These are phyloP conservation scores for Drymodes brunneopygia DNA, from an alignment of 2,113 vertebrate species.

Conservation along the genomic window DNA sequence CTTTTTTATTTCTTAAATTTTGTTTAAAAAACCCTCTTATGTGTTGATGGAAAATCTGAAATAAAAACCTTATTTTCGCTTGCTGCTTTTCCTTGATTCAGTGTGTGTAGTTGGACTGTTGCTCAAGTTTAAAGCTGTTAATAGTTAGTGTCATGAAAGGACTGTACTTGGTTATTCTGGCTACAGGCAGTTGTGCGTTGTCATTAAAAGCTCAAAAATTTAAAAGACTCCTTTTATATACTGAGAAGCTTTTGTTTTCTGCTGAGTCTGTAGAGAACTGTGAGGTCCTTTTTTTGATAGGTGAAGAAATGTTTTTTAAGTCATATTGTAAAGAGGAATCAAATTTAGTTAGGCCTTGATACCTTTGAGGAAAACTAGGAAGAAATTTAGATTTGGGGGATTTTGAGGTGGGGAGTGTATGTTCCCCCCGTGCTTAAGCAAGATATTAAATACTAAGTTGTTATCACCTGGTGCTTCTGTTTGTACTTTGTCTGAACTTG, in stretches of 20 bases:
- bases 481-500: not conserved
- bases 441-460: not conserved
- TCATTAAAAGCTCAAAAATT: not conserved
- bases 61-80: not conserved
- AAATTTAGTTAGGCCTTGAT: not conserved
- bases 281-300: not conserved
- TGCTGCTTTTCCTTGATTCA: not conserved
- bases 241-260: not conserved
- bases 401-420: not conserved
- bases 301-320: not conserved
- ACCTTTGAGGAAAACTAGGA: not conserved
- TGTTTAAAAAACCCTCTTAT: not conserved
- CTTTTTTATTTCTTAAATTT: not conserved
- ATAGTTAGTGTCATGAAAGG: not conserved
- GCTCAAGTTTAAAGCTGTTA: not conserved
- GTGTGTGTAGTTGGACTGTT: fast-evolving
- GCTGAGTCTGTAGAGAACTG: not conserved
- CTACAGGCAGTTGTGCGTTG: not conserved
- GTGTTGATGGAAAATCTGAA: not conserved
- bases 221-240: not conserved
- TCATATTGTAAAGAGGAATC: not conserved
- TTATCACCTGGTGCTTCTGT: not conserved
- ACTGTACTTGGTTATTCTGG: not conserved
- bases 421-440: not conserved
- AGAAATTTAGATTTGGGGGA: fast-evolving